These are phyloP conservation scores for Neodon shergylaensis DNA, from an alignment of 2,113 vertebrate genomes.

Conservation along the genomic window DNA sequence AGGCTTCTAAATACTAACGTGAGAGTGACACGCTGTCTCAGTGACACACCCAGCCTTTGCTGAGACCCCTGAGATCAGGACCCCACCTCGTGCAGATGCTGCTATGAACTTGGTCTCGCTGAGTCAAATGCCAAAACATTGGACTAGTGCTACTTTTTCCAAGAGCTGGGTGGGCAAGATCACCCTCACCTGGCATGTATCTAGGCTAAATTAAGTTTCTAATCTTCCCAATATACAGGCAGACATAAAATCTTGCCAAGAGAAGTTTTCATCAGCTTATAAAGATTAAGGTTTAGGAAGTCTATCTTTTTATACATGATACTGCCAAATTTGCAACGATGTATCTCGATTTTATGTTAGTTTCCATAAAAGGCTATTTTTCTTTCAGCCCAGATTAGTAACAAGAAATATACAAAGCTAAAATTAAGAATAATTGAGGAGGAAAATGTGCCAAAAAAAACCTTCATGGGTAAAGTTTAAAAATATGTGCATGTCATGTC, in stretches of 20 bases:
- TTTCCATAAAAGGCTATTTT: conserved; percentile 49
- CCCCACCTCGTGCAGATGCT: neutral
- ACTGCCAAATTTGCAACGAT: conserved; percentile 39
- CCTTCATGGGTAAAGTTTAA: neutral
- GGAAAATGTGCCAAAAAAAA: neutral
- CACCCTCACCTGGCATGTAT: neutral
- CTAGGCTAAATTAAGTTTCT: conserved; percentile 1
- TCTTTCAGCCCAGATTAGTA: conserved; percentile 45
- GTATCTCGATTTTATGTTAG: conserved; percentile 34
- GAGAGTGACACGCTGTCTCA: neutral
- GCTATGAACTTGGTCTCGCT: neutral
- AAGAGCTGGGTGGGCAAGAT: neutral
- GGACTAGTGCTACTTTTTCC: neutral
- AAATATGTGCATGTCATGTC: neutral
- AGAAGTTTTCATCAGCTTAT: conserved; percentile 32
- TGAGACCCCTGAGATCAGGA: neutral
- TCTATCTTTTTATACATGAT: neutral
- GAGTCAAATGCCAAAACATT: conserved; percentile 4
- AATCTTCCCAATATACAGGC: conserved; percentile 29
- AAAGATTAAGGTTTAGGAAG: neutral
- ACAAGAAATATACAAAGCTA: conserved; percentile 43
- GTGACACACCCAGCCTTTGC: neutral
- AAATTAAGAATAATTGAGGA: conserved; percentile 42
- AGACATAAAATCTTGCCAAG: conserved; percentile 20
- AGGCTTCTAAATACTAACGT: neutral